These are phyloP conservation scores for Oceanodroma tethys DNA, from an alignment of 2,113 vertebrate species.

Conservation along the genomic window DNA sequence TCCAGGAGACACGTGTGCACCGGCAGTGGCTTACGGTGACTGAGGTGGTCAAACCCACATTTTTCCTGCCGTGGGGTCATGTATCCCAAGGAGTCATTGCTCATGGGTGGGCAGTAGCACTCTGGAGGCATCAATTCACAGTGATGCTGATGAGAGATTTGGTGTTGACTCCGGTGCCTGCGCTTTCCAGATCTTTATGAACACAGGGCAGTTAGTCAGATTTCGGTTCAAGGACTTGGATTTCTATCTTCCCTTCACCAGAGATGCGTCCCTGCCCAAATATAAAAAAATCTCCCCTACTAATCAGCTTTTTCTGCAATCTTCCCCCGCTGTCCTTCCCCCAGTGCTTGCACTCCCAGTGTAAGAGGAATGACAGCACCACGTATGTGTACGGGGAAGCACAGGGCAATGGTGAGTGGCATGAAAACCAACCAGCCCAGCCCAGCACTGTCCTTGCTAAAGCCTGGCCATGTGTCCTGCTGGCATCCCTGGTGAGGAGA, in stretches of 20 bases:
- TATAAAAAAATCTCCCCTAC: not conserved
- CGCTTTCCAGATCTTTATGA: not conserved
- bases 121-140: not conserved
- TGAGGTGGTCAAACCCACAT: not conserved
- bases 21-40: not conserved
- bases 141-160: not conserved
- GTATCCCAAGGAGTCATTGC: rapidly evolving
- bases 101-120: not conserved
- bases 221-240: not conserved
- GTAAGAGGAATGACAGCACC: not conserved
- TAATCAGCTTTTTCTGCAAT: not conserved
- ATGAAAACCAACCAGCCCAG: not conserved
- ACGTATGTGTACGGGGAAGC: rapidly evolving
- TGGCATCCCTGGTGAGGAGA: not conserved
- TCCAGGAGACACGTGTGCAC: not conserved
- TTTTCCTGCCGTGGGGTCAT: not conserved
- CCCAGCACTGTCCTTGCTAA: not conserved
- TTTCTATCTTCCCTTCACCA: not conserved
- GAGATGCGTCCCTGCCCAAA: not conserved
- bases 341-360: not conserved
- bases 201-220: not conserved
- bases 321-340: not conserved
- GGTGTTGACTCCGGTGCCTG: not conserved
- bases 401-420: not conserved
- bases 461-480: not conserved